Evolutionary conservation across 1,140 invertebrate species (phyloP).

Genomic region (Sipha flava): DNA sequence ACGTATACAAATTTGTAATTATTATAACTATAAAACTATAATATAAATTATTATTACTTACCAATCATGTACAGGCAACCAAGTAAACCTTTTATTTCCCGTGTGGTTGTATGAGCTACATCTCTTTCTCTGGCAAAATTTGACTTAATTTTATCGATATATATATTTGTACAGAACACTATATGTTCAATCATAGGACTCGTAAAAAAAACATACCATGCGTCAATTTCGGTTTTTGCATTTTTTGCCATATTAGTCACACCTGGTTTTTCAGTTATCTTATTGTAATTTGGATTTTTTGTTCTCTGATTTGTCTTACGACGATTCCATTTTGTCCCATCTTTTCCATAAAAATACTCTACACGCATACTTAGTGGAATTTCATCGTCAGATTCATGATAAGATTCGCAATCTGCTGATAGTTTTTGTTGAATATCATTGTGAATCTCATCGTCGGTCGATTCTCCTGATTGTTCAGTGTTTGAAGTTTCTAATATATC

Average conservation of each 20-base stretch:
- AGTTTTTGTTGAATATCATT: conserved; percentile 12
- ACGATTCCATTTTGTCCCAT: neutral
- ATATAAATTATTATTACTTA: conserved; percentile 1
- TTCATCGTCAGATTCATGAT: neutral
- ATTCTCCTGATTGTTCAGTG: conserved; percentile 5
- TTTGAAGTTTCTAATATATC: neutral
- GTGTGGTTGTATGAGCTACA: neutral
- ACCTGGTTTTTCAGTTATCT: neutral
- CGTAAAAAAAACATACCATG: neutral
- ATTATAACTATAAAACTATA: conserved; percentile 6
- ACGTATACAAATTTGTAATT: neutral
- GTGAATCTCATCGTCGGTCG: neutral
- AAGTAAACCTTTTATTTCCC: neutral
- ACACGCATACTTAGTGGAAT: neutral
- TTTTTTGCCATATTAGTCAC: neutral
- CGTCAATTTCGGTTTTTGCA: neutral
- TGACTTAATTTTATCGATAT: neutral
- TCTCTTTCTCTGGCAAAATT: neutral
- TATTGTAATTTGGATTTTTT: neutral
- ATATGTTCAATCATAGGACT: neutral
- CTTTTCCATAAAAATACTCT: neutral
- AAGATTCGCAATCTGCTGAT: neutral
- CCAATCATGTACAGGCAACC: neutral
- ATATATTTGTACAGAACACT: neutral
- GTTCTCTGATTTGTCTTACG: neutral